Evolutionary conservation across 2,113 vertebrate species (phyloP).

Genomic region (Pangasianodon gigas): DNA sequence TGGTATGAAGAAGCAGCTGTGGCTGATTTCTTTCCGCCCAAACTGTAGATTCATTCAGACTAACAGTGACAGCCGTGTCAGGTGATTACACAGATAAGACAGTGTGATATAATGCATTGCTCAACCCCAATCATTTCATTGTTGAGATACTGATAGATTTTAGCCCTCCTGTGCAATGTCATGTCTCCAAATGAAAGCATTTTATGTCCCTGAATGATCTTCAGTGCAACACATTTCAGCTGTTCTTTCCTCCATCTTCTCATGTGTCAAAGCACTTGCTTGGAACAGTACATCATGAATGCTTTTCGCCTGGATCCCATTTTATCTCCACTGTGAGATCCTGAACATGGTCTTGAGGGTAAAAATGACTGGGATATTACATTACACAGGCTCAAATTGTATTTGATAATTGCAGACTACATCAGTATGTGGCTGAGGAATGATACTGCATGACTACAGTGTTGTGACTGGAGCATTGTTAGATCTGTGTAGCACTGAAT

Average conservation of each 20-base stretch:
- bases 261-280: neutral
- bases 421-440: slow-evolving; percentile 15
- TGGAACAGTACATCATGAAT: neutral
- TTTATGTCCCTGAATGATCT: neutral
- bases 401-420: slow-evolving; percentile 31
- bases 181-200: neutral
- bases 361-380: slow-evolving; percentile 8
- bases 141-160: neutral
- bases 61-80: neutral
- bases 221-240: neutral
- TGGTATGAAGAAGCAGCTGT: neutral
- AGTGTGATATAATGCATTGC: neutral
- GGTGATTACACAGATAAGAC: neutral
- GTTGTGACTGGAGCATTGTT: slow-evolving; percentile 37
- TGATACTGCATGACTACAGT: slow-evolving; percentile 15
- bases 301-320: neutral
- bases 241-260: neutral
- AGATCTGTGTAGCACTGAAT: slow-evolving; percentile 1
- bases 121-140: neutral
- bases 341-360: neutral
- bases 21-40: neutral
- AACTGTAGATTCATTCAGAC: neutral
- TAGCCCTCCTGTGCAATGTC: no score
- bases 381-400: slow-evolving; percentile 6
- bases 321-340: slow-evolving; percentile 13